These are phyloP conservation scores for Sibirionetta formosa DNA, from an alignment of 2,797 vertebrate genomes.

Conservation along the genomic window DNA sequence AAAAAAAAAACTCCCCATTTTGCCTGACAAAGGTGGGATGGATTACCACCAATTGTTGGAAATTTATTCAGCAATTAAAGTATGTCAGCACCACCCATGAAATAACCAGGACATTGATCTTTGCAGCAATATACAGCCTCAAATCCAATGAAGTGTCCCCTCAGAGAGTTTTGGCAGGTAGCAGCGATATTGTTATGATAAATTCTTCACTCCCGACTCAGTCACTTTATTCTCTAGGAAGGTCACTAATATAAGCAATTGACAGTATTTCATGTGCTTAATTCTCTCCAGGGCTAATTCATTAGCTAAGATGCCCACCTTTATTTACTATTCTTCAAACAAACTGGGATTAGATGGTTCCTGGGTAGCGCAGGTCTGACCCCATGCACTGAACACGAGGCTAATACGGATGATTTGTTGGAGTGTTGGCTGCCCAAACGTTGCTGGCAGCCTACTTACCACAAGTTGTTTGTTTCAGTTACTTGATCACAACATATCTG, in stretches of 20 bases:
- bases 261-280: conserved; percentile 22
- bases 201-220: background rate
- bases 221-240: background rate
- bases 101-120: background rate
- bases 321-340: background rate
- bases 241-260: background rate
- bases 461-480: background rate
- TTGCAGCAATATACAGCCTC: background rate
- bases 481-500: background rate
- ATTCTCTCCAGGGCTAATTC: conserved; percentile 38
- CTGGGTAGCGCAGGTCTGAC: background rate
- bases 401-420: background rate
- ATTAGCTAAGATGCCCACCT: background rate
- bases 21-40: background rate
- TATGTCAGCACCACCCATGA: background rate
- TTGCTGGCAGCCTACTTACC: background rate
- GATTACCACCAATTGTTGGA: background rate
- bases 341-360: background rate
- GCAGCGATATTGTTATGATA: background rate
- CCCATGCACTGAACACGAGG: background rate
- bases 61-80: conserved; percentile 1
- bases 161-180: background rate
- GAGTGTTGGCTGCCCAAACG: background rate
- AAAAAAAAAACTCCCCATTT: background rate
- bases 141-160: background rate